These are phyloP conservation scores for Aporophyla nigra DNA, from an alignment of 2,888 invertebrate species.

Conservation along the genomic window DNA sequence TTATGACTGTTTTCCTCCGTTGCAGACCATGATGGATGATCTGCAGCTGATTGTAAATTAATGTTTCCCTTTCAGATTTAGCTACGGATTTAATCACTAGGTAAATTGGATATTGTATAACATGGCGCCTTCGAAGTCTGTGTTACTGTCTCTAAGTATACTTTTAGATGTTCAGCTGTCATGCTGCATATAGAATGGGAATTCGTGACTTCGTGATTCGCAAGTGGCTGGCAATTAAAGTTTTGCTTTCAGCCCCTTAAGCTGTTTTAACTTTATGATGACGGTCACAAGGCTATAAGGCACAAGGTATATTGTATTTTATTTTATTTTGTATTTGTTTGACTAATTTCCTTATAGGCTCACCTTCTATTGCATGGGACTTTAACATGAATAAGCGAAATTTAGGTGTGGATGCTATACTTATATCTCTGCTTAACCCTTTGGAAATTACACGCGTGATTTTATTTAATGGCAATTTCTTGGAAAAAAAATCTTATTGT, in stretches of 20 bases:
- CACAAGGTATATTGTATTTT: neutral
- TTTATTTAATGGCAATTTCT: no score
- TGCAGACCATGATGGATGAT: constrained; percentile 51
- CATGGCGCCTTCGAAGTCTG: constrained; percentile 42
- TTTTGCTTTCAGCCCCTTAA: neutral
- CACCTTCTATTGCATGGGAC: neutral
- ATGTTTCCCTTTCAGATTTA: constrained; percentile 48
- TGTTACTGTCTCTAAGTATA: constrained; percentile 1
- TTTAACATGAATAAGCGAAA: no score
- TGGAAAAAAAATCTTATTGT: neutral
- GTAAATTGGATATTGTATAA: constrained; percentile 5
- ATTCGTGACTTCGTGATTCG: constrained; percentile 22
- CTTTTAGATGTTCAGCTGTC: constrained; percentile 22
- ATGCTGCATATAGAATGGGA: neutral
- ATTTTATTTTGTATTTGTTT: neutral
- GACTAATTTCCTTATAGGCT: neutral
- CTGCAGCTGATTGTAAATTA: constrained; percentile 59
- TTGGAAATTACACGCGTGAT: no score
- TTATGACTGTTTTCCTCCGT: constrained; percentile 61
- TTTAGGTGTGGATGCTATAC: no score
- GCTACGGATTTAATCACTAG: constrained; percentile 31
- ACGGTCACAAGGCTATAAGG: neutral
- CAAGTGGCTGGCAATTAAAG: constrained; percentile 6
- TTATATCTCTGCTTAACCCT: neutral
- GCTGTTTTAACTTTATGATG: constrained; percentile 8